phyloP scores from a whole-genome alignment of 2,888 invertebrate genomes.

The Zaprionus lineosus region DNA sequence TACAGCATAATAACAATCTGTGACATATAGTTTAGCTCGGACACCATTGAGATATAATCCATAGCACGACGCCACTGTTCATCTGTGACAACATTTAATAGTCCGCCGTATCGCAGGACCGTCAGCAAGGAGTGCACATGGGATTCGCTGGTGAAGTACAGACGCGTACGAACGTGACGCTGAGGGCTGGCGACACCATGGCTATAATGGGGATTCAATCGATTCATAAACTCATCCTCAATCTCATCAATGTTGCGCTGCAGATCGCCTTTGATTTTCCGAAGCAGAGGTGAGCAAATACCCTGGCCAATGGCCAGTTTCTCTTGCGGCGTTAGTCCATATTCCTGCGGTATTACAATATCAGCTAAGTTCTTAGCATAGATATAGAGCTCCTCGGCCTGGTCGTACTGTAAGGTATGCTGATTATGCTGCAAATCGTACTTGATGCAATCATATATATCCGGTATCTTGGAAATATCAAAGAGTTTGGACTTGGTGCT shows the following conservation, averaged over 20 bases:
- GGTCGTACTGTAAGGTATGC: slow-evolving; percentile 95
- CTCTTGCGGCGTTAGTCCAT: slow-evolving; percentile 96
- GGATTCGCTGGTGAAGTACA: slow-evolving; percentile 99
- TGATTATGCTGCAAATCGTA: slow-evolving; percentile 99
- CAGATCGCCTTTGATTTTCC: slow-evolving; percentile 97
- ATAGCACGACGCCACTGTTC: slow-evolving; percentile 99
- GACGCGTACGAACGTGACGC: slow-evolving; percentile 97
- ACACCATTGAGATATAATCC: slow-evolving; percentile 98
- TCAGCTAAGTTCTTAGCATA: slow-evolving; percentile 99
- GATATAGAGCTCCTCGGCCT: slow-evolving; percentile 94
- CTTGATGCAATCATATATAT: slow-evolving; percentile 99
- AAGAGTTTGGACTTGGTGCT: slow-evolving; percentile 95
- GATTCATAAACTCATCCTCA: slow-evolving; percentile 97
- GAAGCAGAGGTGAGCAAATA: slow-evolving; percentile 97
- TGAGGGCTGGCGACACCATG: slow-evolving; percentile 99
- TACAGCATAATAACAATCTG: slow-evolving; percentile 99
- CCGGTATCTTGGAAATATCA: slow-evolving; percentile 99
- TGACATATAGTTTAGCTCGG: slow-evolving; percentile 99
- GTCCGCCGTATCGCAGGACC: slow-evolving; percentile 95
- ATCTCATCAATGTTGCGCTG: slow-evolving; percentile 96
- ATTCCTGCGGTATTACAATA: slow-evolving; percentile 99
- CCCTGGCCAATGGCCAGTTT: slow-evolving; percentile 98
- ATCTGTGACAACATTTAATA: slow-evolving; percentile 93
- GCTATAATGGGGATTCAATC: slow-evolving; percentile 98
- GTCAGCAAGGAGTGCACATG: slow-evolving; percentile 99